Evolutionary conservation across 1,140 invertebrate species (phyloP), one percentile per base, ranked within the genome.

Genomic region (Eumaeus atala): DNA sequence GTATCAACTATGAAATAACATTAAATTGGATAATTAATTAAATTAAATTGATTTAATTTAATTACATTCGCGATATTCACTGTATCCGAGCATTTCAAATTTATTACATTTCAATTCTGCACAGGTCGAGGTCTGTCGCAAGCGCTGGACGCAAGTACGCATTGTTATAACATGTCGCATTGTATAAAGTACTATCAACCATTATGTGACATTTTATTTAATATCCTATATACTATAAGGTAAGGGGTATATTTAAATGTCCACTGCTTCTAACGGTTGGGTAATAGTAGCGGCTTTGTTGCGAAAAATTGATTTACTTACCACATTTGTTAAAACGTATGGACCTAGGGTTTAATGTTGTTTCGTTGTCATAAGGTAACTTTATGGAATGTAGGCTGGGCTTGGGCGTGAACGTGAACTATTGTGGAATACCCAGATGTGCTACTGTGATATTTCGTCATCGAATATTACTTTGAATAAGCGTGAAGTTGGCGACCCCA

Each of bases 251-350:
- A 48, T 49, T 64, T 34, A 12, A 21, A 16, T 51, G 21, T 10
- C n/a, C 12, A 9, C 6, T 8, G 16, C 17, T 44, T 44, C 12
- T 6, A 28, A 37, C 6, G 18, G 51, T 38, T 42, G 28, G 17
- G 12, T n/a, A 37, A 17, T 38, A 11, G 38, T 65, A 68, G 56
- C 16, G 34, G 48, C 51, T 70, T 76, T 80, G 74, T 82, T 82
- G 79, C 74, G 77, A 80, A 79, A 81, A 84, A 84, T 77, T 84
- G 74, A 84, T 84, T 84, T 81, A 84, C 72, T 71, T 66, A 69
- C 64, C 63, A 76, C 74, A 80, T 77, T 70, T 74, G 67, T 78
- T 77, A 61, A 71, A 57, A 59, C 59, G 58, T 66, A 66, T 61
- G 55, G 42, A 7, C 12, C 28, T 4, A n/a, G 55, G 57, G 62